A percentile compares a stretch with the other conserved stretches of the same genome.
Conservation (phyloP, 2,797 vertebrate species). For the Rhynchotus rufescens region DNA sequence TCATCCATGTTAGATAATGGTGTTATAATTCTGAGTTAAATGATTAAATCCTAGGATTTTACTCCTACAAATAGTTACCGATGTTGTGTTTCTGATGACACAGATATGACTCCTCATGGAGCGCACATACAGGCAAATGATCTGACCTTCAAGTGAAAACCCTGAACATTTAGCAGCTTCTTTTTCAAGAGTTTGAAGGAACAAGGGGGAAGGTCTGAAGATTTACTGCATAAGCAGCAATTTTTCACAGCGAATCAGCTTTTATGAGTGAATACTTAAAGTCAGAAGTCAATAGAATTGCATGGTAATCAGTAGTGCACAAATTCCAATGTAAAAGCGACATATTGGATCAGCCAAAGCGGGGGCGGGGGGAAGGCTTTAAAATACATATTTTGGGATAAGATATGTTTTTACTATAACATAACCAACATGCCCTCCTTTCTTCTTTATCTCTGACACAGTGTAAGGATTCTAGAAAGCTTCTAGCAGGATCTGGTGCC, state of each 20-base stretch:
- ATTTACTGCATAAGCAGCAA: neutral
- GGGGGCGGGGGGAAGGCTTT: neutral
- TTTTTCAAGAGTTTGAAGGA: neutral
- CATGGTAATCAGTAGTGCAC: neutral
- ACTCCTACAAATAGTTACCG: neutral
- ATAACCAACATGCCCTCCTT: neutral
- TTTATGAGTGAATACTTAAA: neutral
- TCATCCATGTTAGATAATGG: neutral
- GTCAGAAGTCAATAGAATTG: neutral
- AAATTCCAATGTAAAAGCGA: neutral
- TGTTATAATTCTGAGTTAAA: neutral
- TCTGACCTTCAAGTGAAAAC: neutral
- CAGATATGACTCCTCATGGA: neutral
- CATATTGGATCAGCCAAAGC: neutral
- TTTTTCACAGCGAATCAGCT: neutral
- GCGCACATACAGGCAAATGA: neutral
- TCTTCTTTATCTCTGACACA: neutral
- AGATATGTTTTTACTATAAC: neutral
- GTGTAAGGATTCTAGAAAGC: no score
- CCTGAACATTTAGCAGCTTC: neutral
- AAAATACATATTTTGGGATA: neutral
- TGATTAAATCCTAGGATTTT: neutral
- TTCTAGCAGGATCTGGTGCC: neutral
- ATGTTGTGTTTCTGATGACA: neutral
- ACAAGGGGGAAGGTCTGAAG: neutral